A percentile compares a stretch with the other conserved stretches of the same genome.
Conservation (phyloP, 2,797 vertebrate genomes). For the Orestias chungarensis region DNA sequence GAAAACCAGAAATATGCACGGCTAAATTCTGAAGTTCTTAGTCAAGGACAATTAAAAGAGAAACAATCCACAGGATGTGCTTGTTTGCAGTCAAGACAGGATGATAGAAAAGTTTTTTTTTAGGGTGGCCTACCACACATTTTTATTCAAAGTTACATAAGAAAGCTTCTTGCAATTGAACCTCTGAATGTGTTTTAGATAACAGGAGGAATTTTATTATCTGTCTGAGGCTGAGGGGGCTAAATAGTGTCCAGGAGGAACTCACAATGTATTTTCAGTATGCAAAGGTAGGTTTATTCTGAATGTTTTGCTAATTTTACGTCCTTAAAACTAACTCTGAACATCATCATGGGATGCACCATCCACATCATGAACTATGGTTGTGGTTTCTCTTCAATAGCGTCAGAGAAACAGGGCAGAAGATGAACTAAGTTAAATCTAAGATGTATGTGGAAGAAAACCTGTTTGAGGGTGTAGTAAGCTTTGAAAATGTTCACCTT, state of each 20-base stretch:
- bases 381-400: not conserved
- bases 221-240: not conserved
- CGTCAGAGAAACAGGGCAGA: not conserved
- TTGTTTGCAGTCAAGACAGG: not conserved
- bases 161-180: not conserved
- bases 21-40: not conserved
- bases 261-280: not conserved
- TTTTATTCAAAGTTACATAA: not conserved
- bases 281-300: not conserved
- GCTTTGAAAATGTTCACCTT: not conserved
- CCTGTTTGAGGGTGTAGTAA: not conserved
- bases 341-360: not conserved
- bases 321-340: not conserved
- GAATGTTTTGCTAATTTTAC: too few relatives aligned
- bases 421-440: not conserved
- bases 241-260: not conserved
- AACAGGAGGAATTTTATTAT: too few relatives aligned
- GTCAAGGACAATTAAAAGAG: not conserved
- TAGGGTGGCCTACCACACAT: not conserved
- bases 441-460: not conserved
- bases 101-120: not conserved
- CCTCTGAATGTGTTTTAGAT: not conserved
- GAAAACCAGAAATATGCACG: conserved; percentile 2
- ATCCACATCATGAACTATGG: not conserved
- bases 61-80: not conserved